Base-by-base conservation (phyloP, 2,113 vertebrate species). In the Opisthocomus hoazin region DNA sequence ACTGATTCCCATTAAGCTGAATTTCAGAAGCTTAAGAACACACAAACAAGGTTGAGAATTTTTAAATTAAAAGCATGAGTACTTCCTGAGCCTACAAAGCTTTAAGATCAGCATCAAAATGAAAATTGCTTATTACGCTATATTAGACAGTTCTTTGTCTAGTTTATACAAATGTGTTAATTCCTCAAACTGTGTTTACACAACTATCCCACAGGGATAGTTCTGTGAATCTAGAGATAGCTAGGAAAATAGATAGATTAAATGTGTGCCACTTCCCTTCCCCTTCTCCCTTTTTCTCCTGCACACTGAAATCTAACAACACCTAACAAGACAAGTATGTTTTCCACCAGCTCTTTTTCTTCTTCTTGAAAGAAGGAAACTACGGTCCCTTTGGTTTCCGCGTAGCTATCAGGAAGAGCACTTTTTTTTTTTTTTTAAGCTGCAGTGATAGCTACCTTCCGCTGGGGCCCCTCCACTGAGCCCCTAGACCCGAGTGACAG, bases 311-410 rank as follows among this genome's bases (percentile, higher is more conserved):
- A 50, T 43, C 37, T 10, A 51, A 66, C 69, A 95, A 78, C 34
- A 91, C 13, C 12, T 57, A 75, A 29, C 0, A 2, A 78, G 36
- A 57, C 53, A 80, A 95, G 12, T 75, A 15, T 5, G 73, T 50
- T 73, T 84, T 65, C 61, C 74, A 79, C 24, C 39, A 93, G 61
- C 10, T 78, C n/a, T 84, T 76, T 36, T n/a, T 56, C 70, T 68
- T 20, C 39, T 70, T 51, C 69, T 41, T 41, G 11, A 81, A 94
- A 94, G 83, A 81, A 90, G 57, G 70, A 96, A 95, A 94, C 84
- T 89, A 45, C 34, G 82, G 77, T 15, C 57, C 66, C 48, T 87
- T 64, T 53, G 34, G 84, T 64, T 87, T 91, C 87, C 91, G 68
- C 71, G 66, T 17, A 93, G 75, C 79, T 87, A 93, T 39, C 45